phyloP scores from a whole-genome alignment of 2,888 invertebrate genomes.

The Drosophila formosana region DNA sequence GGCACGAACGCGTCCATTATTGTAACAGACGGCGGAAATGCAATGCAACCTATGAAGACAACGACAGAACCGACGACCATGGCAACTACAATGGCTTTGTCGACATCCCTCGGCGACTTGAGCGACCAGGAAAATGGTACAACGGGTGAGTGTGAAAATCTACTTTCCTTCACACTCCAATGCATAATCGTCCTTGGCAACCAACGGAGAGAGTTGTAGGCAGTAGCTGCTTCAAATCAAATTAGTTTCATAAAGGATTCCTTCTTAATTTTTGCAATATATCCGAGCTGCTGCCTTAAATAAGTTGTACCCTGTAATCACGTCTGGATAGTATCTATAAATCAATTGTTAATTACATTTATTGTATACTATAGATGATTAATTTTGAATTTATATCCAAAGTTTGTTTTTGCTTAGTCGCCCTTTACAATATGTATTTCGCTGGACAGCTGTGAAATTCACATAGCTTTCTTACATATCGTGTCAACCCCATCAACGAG shows the following conservation, averaged over 20 bases:
- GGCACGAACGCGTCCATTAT: constrained; percentile 69
- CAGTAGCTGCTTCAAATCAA: constrained; percentile 48
- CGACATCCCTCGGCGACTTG: constrained; percentile 65
- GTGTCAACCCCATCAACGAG: not conserved
- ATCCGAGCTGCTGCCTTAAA: constrained; percentile 1
- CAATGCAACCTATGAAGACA: constrained; percentile 51
- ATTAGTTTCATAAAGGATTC: constrained; percentile 60
- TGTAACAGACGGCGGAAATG: constrained; percentile 65
- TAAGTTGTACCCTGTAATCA: constrained; percentile 5
- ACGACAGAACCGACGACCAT: constrained; percentile 47
- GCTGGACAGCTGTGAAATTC: not conserved
- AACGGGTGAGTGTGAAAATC: constrained; percentile 76
- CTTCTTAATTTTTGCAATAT: constrained; percentile 32
- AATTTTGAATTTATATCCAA: not conserved
- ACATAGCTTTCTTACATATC: not conserved
- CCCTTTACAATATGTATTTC: not conserved
- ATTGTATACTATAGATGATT: not conserved
- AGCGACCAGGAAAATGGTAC: constrained; percentile 78
- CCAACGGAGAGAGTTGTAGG: not conserved
- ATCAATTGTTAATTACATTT: not conserved
- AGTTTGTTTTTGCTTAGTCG: not conserved
- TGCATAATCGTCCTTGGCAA: constrained; percentile 29
- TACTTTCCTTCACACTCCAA: not conserved
- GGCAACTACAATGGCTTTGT: constrained; percentile 49
- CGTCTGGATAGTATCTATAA: not conserved